Base-by-base conservation (phyloP, 1,140 invertebrate genomes). In the Penaeus chinensis region DNA sequence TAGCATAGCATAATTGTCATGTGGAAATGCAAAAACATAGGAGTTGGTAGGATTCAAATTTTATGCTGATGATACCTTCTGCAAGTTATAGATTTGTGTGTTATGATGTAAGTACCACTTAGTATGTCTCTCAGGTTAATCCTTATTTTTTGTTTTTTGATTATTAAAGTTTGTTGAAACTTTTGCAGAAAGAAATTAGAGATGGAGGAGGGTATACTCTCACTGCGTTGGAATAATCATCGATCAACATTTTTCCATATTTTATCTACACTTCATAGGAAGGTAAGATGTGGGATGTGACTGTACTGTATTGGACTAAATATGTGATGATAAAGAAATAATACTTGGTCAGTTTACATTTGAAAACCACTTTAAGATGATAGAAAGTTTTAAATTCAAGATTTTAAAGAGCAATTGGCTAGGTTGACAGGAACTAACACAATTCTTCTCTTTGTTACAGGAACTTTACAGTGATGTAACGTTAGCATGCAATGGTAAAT, bases 401-500 rank as follows among this genome's bases (percentile, higher is more conserved):
- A 2, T 20, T n/a, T n/a, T 69, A 24, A 4, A n/a, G 16, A 71
- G 7, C 20, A 32, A 24, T 69, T 32, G 24, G 7, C 16, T 76
- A 74, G 24, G 47, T 18, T 22, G 4, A 66, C 32, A 54, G 42
- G n/a, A 71, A 18, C 8, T 83, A 22, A 71, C 22, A 32, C 19
- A 27, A n/a, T 54, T 66, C 62, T 66, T 47, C 8, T 47, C 74
- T 47, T 47, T 77, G 32, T 27, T 37, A 42, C 84, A 86, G 84
- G 84, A 86, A 65, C 32, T 86, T n/a, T 86, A 86, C 63, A 86
- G 84, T 71, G 84, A 86, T 63, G 84, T 86, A n/a, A 86, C 84
- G 13, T 60, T 86, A 27, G 84, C 84, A 18, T 86, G 84, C 63
- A 61, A 69, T 60, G 84, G 84, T 22, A 77, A 81, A 32, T 86